A percentile compares a stretch with the other conserved stretches of the same genome.
Conservation (phyloP, 1,140 invertebrate genomes). For the Zeugodacus cucurbitae region DNA sequence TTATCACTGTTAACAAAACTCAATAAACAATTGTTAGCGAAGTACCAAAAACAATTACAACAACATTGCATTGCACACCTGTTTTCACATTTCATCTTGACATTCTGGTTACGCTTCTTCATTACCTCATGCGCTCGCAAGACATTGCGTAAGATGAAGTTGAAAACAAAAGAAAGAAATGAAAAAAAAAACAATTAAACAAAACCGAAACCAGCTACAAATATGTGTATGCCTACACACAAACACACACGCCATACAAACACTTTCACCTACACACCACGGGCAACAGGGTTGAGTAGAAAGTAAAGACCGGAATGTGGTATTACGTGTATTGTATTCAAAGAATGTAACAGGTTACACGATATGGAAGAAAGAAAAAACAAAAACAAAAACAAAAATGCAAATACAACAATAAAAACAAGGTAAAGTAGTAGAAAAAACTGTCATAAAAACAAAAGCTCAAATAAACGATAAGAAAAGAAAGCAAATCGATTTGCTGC, state of each 20-base stretch:
- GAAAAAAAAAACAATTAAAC: neutral
- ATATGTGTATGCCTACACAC: neutral
- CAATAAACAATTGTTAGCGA: no score
- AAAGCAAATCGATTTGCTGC: conserved; percentile 30
- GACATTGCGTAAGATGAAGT: neutral
- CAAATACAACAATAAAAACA: neutral
- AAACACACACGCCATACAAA: neutral
- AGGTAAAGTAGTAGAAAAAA: neutral
- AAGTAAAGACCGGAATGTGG: conserved; percentile 35
- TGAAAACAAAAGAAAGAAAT: neutral
- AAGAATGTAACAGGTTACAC: conserved; percentile 33
- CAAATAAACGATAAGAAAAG: neutral
- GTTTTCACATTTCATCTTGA: neutral
- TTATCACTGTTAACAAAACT: no score
- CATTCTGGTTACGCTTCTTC: conserved; percentile 23
- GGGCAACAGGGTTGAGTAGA: neutral
- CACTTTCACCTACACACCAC: conserved; percentile 21
- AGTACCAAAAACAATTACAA: neutral
- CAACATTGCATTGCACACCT: neutral
- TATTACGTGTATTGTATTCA: conserved; percentile 28
- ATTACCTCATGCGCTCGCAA: neutral
- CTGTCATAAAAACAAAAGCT: neutral
- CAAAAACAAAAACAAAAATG: neutral
- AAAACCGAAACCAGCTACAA: neutral
- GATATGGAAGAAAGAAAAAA: neutral